Percentiles rank a stretch among this genome's conserved stretches.
Conservation (phyloP, 2,888 invertebrate genomes). For the Diarsia mendica region DNA sequence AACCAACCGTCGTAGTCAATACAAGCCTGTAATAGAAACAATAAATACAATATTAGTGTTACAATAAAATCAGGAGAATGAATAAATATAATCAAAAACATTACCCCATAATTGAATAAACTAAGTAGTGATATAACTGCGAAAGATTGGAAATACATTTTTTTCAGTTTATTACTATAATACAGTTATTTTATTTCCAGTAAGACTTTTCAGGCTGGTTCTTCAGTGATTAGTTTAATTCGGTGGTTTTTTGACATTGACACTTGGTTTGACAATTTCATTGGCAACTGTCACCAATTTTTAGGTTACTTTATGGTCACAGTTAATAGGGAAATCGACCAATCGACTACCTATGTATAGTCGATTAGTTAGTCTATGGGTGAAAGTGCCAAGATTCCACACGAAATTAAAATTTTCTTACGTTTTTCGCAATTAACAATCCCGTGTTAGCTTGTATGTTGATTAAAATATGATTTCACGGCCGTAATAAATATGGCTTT, state of each 20-base stretch:
- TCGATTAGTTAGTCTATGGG: not conserved
- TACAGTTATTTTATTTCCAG: not conserved
- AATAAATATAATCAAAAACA: not conserved
- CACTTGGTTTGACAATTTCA: conserved; percentile 10
- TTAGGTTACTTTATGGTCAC: conserved; percentile 13
- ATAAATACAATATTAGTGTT: not conserved
- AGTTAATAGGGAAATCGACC: too few species aligned
- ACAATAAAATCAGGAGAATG: not conserved
- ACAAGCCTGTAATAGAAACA: conserved; percentile 74
- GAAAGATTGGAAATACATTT: conserved; percentile 56
- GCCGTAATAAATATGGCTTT: too few species aligned
- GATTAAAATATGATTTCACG: too few species aligned
- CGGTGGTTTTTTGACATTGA: conserved; percentile 4
- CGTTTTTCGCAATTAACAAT: too few species aligned
- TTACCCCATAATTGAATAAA: conserved; percentile 70
- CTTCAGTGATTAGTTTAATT: not conserved
- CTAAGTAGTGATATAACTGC: conserved; percentile 51
- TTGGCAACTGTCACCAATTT: not conserved
- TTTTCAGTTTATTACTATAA: conserved; percentile 8
- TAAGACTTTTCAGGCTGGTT: not conserved
- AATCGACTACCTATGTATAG: not conserved
- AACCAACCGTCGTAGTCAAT: conserved; percentile 94
- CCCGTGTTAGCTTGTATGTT: too few species aligned
- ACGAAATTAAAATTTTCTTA: not conserved
- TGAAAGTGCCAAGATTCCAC: not conserved